Conservation (phyloP, 2,113 vertebrate species). For the Mus spicilegus region DNA sequence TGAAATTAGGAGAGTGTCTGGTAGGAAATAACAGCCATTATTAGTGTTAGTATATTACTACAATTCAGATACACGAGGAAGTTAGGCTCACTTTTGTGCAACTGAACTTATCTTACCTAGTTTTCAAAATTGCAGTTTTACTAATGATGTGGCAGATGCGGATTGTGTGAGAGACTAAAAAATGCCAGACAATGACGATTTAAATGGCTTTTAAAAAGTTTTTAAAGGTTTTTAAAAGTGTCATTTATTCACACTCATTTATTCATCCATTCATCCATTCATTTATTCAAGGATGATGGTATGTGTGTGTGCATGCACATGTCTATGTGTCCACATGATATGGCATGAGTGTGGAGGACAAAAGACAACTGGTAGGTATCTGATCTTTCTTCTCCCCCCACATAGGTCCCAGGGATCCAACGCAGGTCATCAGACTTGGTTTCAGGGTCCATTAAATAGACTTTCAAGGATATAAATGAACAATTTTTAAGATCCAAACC, state of each 20-base stretch:
- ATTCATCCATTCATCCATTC: neutral
- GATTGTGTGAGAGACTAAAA: neutral
- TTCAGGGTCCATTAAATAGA: neutral
- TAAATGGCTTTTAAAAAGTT: neutral
- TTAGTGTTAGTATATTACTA: slow-evolving; percentile 21
- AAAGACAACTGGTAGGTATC: neutral
- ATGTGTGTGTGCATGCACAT: neutral
- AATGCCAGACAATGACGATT: neutral
- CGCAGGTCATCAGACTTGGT: neutral
- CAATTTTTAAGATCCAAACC: neutral
- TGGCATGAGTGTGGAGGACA: neutral
- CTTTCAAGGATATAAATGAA: neutral
- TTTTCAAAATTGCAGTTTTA: slow-evolving; percentile 28
- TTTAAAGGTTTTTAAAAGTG: neutral
- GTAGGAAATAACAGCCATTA: neutral
- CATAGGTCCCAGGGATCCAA: neutral
- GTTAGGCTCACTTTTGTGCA: slow-evolving; percentile 20
- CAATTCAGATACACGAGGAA: slow-evolving; percentile 18
- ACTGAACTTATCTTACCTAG: neutral
- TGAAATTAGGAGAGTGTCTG: neutral
- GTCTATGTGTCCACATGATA: neutral
- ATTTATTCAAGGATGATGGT: neutral
- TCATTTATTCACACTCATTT: neutral
- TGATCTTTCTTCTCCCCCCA: neutral
- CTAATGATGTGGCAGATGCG: neutral